Base-by-base conservation (phyloP, 2,797 vertebrate species). In the Hephaestus fuliginosus region DNA sequence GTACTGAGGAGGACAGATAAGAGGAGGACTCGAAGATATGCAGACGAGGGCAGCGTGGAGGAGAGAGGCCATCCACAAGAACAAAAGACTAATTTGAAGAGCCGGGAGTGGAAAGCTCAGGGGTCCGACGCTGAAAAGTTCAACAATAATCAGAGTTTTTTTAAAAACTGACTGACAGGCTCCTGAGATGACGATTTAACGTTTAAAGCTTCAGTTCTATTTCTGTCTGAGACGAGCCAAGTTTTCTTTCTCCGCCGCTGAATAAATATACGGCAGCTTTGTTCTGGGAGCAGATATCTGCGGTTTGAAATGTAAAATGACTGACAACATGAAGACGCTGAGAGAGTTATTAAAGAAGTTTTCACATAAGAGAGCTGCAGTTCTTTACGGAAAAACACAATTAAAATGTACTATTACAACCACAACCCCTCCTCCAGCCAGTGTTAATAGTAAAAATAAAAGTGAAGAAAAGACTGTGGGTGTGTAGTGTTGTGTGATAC, bases 1-100 rank as follows among this genome's bases (percentile, higher is more conserved):
- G 71, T n/a, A 55, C 67, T 76, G 78, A 89, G 65, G 78, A 78
- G 69, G 65, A 48, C 41, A 57, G 85, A 88, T 84, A 87, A 73
- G 73, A 80, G 25, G 68, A 79, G 62, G 60, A 79, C 69, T 0
- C 20, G 10, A 5, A 72, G 82, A 87, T 80, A 88, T 77, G 74
- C 22, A 33, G 63, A 46, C 71, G 64, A 75, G 82, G 74, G 57
- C 79, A 78, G 73, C 5, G 7, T 36, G 65, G 51, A 72, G 53
- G 66, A 76, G 68, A 62, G 76, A 81, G 86, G 82, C 78, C 81
- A 33, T 48, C 69, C 66, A 2, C 44, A 53, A 83, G 84, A 89
- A 91, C 82, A 87, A 88, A 89, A 84, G 87, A 87, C 65, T 84
- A 60, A 84, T 87, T 78, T 85, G 41, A 74, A 60, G 58, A 77